Conservation (phyloP, 2,888 invertebrate genomes). For the Dynastes grantii region DNA sequence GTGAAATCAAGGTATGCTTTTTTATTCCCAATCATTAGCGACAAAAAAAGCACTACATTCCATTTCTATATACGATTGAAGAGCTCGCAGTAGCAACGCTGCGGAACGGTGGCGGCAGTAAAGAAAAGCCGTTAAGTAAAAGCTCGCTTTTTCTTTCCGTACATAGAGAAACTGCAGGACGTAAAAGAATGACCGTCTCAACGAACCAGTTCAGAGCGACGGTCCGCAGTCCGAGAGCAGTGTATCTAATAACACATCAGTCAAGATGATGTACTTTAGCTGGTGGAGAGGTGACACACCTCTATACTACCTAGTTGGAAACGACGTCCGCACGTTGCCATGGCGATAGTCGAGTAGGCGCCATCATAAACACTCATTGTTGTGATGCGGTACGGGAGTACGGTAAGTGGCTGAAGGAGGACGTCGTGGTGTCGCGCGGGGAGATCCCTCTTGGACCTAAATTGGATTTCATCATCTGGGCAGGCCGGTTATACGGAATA, state of each 20-base stretch:
- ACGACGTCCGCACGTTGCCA: conserved; percentile 68
- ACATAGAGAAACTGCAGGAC: conserved; percentile 8
- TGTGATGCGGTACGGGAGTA: conserved; percentile 68
- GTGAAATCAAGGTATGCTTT: too few relatives aligned
- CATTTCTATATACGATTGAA: conserved; percentile 1
- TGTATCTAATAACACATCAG: conserved; percentile 50
- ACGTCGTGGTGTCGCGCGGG: conserved; percentile 56
- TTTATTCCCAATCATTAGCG: neutral
- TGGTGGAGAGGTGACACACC: conserved; percentile 62
- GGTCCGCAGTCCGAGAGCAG: conserved; percentile 29
- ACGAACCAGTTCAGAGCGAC: neutral
- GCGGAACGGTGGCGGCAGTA: conserved; percentile 16
- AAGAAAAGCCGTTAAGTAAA: conserved; percentile 38
- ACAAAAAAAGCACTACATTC: neutral
- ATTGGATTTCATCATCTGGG: conserved; percentile 68
- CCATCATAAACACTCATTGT: conserved; percentile 73
- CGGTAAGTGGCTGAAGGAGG: conserved; percentile 60
- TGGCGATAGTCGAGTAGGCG: conserved; percentile 72
- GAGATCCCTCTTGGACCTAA: conserved; percentile 61
- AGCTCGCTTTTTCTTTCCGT: conserved; percentile 20
- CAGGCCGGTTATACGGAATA: conserved; percentile 48
- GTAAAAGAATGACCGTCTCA: conserved; percentile 42
- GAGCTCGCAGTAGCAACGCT: neutral
- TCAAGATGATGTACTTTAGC: conserved; percentile 50
- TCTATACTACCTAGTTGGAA: conserved; percentile 60